Evolutionary conservation across 35 echinoderm and acorn worm genomes (phyloP).

Genomic region (Apostichopus japonicus): DNA sequence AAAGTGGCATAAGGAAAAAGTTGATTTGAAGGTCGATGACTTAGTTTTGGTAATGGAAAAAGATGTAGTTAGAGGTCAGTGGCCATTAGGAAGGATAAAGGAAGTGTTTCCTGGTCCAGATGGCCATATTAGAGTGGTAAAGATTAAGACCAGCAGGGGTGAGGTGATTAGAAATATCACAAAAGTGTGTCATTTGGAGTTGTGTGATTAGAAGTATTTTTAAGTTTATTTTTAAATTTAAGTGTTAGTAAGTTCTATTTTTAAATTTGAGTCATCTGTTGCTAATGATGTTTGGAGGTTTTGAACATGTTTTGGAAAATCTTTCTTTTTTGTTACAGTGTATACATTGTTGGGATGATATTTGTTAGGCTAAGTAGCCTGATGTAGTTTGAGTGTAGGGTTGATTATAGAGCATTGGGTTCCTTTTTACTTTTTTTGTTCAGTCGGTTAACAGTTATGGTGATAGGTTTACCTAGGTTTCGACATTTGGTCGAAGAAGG

Average conservation of each 20-base stretch:
- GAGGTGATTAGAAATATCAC: constrained; percentile 52
- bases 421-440: no score
- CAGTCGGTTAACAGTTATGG: no score
- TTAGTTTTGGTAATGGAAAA: constrained; percentile 40
- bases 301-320: no score
- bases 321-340: background rate
- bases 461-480: background rate
- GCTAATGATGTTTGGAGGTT: no score
- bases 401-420: no score
- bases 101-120: constrained; percentile 34
- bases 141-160: constrained; percentile 11
- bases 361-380: background rate
- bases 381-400: background rate
- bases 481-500: background rate
- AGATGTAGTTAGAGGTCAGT: constrained; percentile 24
- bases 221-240: no score
- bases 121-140: constrained; percentile 44
- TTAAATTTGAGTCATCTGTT: no score
- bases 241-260: no score
- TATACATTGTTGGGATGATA: background rate
- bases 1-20: constrained; percentile 21
- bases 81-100: constrained; percentile 27
- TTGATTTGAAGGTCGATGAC: constrained; percentile 37
- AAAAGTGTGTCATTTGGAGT: constrained; percentile 43
- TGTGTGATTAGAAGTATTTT: background rate